These are phyloP conservation scores for Hemithea aestivaria DNA, from an alignment of 2,888 invertebrate genomes.

Conservation along the genomic window DNA sequence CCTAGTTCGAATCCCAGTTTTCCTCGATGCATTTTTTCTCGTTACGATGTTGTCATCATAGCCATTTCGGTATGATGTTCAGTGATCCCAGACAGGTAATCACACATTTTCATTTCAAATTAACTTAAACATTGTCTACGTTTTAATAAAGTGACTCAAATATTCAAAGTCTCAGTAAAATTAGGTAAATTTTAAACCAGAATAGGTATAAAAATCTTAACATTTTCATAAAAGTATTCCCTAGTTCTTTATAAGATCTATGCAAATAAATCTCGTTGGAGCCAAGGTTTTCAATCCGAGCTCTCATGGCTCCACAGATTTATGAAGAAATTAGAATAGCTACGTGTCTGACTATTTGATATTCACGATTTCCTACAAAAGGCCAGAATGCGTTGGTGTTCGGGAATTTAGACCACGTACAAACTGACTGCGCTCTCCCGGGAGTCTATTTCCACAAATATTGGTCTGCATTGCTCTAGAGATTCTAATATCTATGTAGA, in stretches of 20 bases:
- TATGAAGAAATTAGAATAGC: constrained; percentile 54
- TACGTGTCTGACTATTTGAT: constrained; percentile 46
- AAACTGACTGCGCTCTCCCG: constrained; percentile 43
- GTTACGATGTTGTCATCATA: no score
- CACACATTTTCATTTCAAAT: no score
- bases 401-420: constrained; percentile 54
- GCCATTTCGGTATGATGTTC: no score
- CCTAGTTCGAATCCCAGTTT: no score
- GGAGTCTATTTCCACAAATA: constrained; percentile 61
- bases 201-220: no score
- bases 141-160: no score
- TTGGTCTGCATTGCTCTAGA: constrained; percentile 54
- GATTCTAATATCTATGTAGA: constrained; percentile 39
- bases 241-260: constrained; percentile 9
- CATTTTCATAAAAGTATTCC: constrained; percentile 3
- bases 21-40: no score
- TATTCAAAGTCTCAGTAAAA: no score
- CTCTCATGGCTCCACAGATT: constrained; percentile 38
- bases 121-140: no score
- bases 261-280: constrained; percentile 20
- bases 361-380: constrained; percentile 42
- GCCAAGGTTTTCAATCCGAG: constrained; percentile 30
- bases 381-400: constrained; percentile 44
- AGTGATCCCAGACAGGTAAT: no score
- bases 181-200: no score